Conservation (phyloP, 1,140 invertebrate genomes). For the Aphis gossypii region DNA sequence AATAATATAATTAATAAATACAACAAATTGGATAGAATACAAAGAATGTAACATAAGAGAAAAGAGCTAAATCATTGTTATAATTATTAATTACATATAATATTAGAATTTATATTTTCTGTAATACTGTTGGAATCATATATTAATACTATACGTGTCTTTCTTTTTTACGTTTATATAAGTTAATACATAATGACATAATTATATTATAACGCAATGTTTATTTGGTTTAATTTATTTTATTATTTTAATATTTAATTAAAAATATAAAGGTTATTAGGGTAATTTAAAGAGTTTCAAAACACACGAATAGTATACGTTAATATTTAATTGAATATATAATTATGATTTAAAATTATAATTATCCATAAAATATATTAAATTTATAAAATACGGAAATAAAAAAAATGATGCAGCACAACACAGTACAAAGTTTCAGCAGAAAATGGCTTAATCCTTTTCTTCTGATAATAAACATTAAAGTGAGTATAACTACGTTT, state of each 20-base stretch:
- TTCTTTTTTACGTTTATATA: no score
- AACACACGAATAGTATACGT: neutral
- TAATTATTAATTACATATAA: neutral
- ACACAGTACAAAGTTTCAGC: neutral
- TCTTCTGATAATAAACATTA: neutral
- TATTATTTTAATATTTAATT: neutral
- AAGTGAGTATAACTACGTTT: neutral
- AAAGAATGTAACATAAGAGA: no score
- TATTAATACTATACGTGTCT: no score
- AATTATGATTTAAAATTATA: neutral
- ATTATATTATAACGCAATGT: neutral
- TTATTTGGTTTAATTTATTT: neutral
- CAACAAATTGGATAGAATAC: no score
- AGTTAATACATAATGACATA: no score
- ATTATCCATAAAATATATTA: neutral
- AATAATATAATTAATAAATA: no score
- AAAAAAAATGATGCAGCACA: neutral
- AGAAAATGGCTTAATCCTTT: neutral
- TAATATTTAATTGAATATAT: slow-evolving; percentile 3
- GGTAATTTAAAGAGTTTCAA: neutral
- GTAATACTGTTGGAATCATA: no score
- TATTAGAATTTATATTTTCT: no score
- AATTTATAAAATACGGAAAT: neutral
- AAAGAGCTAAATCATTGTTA: neutral
- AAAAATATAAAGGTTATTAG: neutral